These are phyloP conservation scores for Pyrgus malvae DNA, from an alignment of 2,888 invertebrate genomes.

Conservation along the genomic window DNA sequence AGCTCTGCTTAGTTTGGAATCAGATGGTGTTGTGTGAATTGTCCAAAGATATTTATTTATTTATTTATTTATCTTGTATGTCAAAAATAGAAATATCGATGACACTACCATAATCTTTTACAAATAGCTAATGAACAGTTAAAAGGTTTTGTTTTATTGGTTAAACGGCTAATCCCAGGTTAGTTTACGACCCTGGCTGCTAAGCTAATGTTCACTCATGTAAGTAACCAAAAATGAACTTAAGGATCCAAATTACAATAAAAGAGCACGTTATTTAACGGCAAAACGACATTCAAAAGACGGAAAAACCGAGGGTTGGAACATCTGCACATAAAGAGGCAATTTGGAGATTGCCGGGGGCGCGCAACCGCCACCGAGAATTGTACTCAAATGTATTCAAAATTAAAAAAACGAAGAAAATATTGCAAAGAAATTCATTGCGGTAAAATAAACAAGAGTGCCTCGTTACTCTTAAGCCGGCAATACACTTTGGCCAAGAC, in stretches of 20 bases:
- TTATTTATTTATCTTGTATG: too few species aligned
- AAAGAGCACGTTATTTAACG: constrained; percentile 79
- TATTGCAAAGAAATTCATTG: constrained; percentile 76
- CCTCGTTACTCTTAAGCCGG: constrained; percentile 67
- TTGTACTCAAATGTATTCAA: constrained; percentile 80
- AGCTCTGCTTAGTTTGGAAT: too few species aligned
- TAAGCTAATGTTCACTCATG: constrained; percentile 36
- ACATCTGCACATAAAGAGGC: constrained; percentile 82
- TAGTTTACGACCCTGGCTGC: not conserved
- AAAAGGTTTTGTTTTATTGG: too few species aligned
- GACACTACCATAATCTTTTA: too few species aligned
- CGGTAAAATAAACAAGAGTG: constrained; percentile 77
- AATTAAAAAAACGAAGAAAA: constrained; percentile 75
- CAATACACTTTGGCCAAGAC: too few species aligned
- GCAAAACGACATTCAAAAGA: constrained; percentile 81
- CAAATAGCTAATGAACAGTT: too few species aligned
- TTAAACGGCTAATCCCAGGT: too few species aligned
- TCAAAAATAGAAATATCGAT: too few species aligned
- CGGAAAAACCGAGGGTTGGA: constrained; percentile 79
- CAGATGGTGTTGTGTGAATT: too few species aligned
- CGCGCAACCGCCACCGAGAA: constrained; percentile 73
- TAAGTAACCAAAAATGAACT: constrained; percentile 48
- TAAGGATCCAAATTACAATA: constrained; percentile 72
- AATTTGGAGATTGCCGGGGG: constrained; percentile 82
- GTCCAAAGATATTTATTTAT: too few species aligned